phyloP scores from a whole-genome alignment of 2,113 vertebrate species.

The Solenodon paradoxus region DNA sequence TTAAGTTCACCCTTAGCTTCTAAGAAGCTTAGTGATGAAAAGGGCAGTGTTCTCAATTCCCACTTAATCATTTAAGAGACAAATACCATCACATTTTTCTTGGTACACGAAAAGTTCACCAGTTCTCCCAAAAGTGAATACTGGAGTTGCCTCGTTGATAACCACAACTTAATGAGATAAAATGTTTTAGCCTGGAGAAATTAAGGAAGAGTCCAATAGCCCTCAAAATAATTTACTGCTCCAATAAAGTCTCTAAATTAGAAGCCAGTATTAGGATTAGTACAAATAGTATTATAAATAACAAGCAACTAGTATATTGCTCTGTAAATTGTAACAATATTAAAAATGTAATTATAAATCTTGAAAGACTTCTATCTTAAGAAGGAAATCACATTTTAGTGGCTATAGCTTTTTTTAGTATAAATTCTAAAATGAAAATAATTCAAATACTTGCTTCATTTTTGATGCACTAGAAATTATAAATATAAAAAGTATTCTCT shows the following conservation, averaged over 20 bases:
- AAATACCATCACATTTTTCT: background rate
- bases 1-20: background rate
- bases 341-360: background rate
- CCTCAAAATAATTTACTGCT: background rate
- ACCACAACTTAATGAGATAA: background rate
- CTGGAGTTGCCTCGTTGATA: background rate
- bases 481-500: background rate
- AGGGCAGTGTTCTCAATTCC: background rate
- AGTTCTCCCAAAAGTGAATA: background rate
- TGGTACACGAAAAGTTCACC: background rate
- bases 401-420: background rate
- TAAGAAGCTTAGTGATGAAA: background rate
- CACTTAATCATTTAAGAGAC: background rate
- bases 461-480: background rate
- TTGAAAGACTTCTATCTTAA: background rate
- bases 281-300: background rate
- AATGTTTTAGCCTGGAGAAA: background rate
- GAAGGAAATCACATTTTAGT: background rate
- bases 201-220: background rate
- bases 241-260: background rate
- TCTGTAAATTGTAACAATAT: background rate
- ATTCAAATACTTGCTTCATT: background rate
- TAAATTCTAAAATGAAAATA: background rate
- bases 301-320: background rate
- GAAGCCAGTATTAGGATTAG: background rate